Evolutionary conservation across 2,888 invertebrate genomes (phyloP), one percentile per base, ranked within the genome.

Genomic region (Sinelater perroti): DNA sequence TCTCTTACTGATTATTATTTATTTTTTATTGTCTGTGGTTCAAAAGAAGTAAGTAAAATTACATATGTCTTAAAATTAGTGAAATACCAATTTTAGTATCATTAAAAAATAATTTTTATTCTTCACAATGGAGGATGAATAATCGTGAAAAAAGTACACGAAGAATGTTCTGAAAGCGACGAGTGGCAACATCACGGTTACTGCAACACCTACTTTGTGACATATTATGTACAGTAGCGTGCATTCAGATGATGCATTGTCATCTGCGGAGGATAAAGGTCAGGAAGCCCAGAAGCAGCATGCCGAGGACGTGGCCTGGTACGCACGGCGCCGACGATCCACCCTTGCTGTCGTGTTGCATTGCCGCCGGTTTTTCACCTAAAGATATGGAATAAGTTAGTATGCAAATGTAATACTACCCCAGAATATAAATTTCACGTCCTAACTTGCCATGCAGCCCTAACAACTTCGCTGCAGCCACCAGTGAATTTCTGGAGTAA

Each of bases 351-450:
- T 68, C 86, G 85, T 85, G 16, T 67, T 86, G 85, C 85, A 86
- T 86, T 0, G 86, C 86, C 60, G 86, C 86, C 60, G 85, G 86
- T 13, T 85, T 85, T 72, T 86, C 86, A 74, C 84, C 86, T 86
- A 79, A 60, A 74, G 71, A 47, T 61, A 51, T 55, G 36, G 21
- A 44, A 55, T 49, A 46, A 38, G 45, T 56, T 35, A 44, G 24
- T 60, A 61, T 52, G 49, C 36, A 55, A 54, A 47, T 46, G 11
- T 30, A 16, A 2, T 46, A 44, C 28, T 47, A 14, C 17, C 26
- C 31, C 30, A 33, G 49, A 35, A 56, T 30, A 45, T 38, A 53
- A 44, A 53, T 46, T 33, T 30, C 28, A 14, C 33, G n/a, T 26
- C 17, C 46, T 46, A 53, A 24, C 26, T 53, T 35, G 33, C 26